A percentile compares a stretch with the other conserved stretches of the same genome.
phyloP scores from a whole-genome alignment of 2,113 vertebrate species.

The Chaetodon trifascialis region DNA sequence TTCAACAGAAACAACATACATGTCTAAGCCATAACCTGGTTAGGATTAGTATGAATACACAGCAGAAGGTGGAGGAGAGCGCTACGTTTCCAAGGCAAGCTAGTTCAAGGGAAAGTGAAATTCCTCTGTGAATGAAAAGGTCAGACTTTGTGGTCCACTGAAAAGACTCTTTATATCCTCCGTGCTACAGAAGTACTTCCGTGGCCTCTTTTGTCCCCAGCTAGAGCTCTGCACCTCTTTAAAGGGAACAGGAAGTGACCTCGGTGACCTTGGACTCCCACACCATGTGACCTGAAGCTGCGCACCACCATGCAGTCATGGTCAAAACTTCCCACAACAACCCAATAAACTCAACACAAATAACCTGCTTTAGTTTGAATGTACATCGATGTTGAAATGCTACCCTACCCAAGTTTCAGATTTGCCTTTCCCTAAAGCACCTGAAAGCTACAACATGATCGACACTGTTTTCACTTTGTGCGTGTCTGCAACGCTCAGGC shows the following conservation, averaged over 20 bases:
- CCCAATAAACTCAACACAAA: slow-evolving; percentile 37
- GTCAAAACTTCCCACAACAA: slow-evolving; percentile 17
- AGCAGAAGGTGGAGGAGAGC: slow-evolving; percentile 13
- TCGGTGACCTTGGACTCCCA: slow-evolving; percentile 62
- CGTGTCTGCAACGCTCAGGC: slow-evolving; percentile 40
- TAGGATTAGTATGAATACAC: slow-evolving; percentile 2
- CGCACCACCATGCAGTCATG: slow-evolving; percentile 11
- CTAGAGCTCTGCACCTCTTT: slow-evolving; percentile 57
- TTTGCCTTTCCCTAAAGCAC: background rate
- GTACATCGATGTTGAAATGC: background rate
- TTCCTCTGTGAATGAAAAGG: slow-evolving; percentile 61
- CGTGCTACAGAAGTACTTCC: slow-evolving; percentile 59
- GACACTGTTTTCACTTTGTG: slow-evolving; percentile 39
- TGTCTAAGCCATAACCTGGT: background rate
- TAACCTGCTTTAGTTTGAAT: background rate
- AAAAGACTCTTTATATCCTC: slow-evolving; percentile 70
- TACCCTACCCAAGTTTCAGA: background rate
- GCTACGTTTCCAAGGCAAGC: slow-evolving; percentile 35
- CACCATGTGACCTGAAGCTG: slow-evolving; percentile 60
- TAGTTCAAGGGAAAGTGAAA: slow-evolving; percentile 52
- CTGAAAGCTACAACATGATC: background rate
- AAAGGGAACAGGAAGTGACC: slow-evolving; percentile 75
- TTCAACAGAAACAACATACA: background rate
- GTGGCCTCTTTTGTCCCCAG: slow-evolving; percentile 58
- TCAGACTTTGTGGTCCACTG: slow-evolving; percentile 44